phyloP scores from a whole-genome alignment of 2,888 invertebrate genomes.

The Lobophora halterata region DNA sequence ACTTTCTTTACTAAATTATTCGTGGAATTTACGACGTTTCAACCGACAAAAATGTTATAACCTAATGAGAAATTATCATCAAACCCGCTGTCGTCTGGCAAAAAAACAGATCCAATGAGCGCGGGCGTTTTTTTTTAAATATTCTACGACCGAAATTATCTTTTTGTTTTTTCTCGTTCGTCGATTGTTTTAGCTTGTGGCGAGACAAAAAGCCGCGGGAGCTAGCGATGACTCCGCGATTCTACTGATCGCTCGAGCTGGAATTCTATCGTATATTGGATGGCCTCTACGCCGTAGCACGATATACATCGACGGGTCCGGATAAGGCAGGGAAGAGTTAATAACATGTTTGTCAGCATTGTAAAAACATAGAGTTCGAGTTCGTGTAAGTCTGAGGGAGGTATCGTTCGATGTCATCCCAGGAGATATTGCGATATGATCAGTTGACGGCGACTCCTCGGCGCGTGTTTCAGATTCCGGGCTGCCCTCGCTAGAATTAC shows the following conservation, averaged over 20 bases:
- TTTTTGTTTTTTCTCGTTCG: conserved; percentile 54
- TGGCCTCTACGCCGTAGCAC: conserved; percentile 37
- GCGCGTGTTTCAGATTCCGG: conserved; percentile 76
- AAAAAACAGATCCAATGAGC: conserved; percentile 62
- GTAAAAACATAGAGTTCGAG: conserved; percentile 39
- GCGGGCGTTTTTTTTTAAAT: conserved; percentile 65
- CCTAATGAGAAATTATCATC: conserved; percentile 81
- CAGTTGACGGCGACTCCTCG: conserved; percentile 57
- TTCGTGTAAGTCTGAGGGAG: conserved; percentile 41
- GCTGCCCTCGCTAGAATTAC: conserved; percentile 57
- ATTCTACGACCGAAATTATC: conserved; percentile 63
- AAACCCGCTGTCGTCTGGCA: conserved; percentile 61
- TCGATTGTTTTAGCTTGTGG: conserved; percentile 69
- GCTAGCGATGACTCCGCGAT: conserved; percentile 67
- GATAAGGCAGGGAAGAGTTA: conserved; percentile 36
- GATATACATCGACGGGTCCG: conserved; percentile 47
- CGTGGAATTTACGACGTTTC: conserved; percentile 78
- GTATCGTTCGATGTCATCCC: conserved; percentile 48
- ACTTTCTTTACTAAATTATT: conserved; percentile 80
- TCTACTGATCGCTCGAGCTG: conserved; percentile 45
- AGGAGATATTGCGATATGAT: conserved; percentile 73
- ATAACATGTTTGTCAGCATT: conserved; percentile 45
- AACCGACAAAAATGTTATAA: conserved; percentile 77
- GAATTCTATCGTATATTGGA: conserved; percentile 29
- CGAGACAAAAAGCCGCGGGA: conserved; percentile 61